Evolutionary conservation across 2,113 vertebrate species (phyloP), one percentile per base, ranked within the genome.

Genomic region (Porphyrio hochstetteri): DNA sequence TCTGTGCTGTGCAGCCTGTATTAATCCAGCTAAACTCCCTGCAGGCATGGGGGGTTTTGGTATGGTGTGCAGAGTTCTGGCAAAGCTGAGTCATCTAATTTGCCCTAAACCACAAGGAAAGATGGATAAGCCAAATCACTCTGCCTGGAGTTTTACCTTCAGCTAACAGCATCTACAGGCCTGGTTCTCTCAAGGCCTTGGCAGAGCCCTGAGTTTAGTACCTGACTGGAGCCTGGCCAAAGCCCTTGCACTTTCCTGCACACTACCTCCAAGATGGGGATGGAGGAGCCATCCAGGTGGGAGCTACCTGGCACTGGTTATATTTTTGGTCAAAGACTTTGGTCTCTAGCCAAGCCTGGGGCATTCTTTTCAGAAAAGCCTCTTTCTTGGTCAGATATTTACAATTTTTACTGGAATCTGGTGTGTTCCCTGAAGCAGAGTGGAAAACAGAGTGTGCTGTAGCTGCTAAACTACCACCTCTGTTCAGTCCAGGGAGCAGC

Each of bases 11-110:
- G 57, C n/a, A 46, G 52, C 83, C 59, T 57, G 9, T 16, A 5
- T 81, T 65, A 10, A 42, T 38, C 52, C 81, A 35, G 4, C 13
- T 6, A 8, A 23, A 3, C 11, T 78, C 61, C 71, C 44, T 52
- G 63, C 69, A 46, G 40, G 36, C 11, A 3, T 72, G 50, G 74
- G 19, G 74, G 16, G 11, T 11, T 59, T 31, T n/a, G 67, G 52
- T 44, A 1, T 5, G 1, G 35, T 17, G 16, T 1, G 7, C 55
- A 3, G 4, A 21, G 27, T 4, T n/a, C 70, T 27, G 67, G 38
- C 23, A 72, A 28, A 83, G 18, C 35, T 2, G 71, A 42, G 15
- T 21, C 36, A 64, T 69, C 3, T 7, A 3, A 42, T 88, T 91
- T 84, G 38, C 28, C 31, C 18, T 68, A 64, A 53, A 16, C 2